phyloP scores from a whole-genome alignment of 1,140 invertebrate species.

The Euglossa dilemma region DNA sequence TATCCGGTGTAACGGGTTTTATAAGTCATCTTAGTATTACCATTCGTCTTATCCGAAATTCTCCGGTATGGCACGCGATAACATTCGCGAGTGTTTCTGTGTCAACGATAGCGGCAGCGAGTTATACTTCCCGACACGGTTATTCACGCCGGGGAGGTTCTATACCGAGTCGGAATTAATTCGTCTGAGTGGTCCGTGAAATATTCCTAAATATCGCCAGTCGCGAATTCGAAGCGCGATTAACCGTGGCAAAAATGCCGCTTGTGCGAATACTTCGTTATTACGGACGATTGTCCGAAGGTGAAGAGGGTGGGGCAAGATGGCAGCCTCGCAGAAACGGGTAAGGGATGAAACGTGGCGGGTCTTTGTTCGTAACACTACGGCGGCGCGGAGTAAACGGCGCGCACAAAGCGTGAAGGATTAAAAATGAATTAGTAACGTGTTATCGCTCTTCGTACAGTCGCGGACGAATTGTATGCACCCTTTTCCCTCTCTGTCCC shows the following conservation, averaged over 20 bases:
- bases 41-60: slow-evolving; percentile 59
- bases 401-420: slow-evolving; percentile 33
- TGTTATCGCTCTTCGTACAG: slow-evolving; percentile 51
- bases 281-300: not conserved
- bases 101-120: not conserved
- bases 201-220: no score
- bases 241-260: no score
- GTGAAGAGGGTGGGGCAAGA: not conserved
- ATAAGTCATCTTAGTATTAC: slow-evolving; percentile 49
- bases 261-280: not conserved
- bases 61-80: slow-evolving; percentile 42
- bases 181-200: no score
- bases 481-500: not conserved
- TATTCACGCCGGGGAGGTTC: no score
- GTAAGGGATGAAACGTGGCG: slow-evolving; percentile 8
- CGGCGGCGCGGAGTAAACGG: slow-evolving; percentile 34
- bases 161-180: no score
- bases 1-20: slow-evolving; percentile 53
- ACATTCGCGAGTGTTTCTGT: slow-evolving; percentile 5
- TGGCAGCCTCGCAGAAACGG: slow-evolving; percentile 17
- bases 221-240: no score
- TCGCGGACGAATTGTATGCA: slow-evolving; percentile 4
- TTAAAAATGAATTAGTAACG: slow-evolving; percentile 64
- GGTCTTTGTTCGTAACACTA: slow-evolving; percentile 15
- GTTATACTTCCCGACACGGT: not conserved